Evolutionary conservation across 2,113 vertebrate species (phyloP).

Genomic region (Periophthalmodon schlosseri): DNA sequence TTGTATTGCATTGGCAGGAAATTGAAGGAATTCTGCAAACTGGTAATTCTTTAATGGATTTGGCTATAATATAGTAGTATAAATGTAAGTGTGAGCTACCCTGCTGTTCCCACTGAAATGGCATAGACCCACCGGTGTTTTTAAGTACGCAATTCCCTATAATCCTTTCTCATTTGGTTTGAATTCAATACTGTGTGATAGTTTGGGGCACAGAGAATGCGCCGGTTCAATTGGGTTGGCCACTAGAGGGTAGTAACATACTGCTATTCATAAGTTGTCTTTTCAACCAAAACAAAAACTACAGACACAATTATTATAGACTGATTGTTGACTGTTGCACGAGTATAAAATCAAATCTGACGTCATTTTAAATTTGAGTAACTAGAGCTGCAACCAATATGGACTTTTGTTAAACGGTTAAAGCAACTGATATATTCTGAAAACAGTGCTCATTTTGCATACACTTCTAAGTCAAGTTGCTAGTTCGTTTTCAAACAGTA

Average conservation of each 20-base stretch:
- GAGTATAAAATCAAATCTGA: not conserved
- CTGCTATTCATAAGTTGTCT: constrained; percentile 11
- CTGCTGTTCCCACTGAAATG: constrained; percentile 22
- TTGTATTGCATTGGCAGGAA: constrained; percentile 22
- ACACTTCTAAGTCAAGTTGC: not conserved
- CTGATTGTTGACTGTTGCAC: too few species aligned
- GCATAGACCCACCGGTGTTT: constrained; percentile 5
- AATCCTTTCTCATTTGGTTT: constrained; percentile 15
- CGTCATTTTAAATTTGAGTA: too few species aligned
- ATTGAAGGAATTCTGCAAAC: constrained; percentile 27
- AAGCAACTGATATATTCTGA: not conserved
- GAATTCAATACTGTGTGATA: not conserved
- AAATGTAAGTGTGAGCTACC: constrained; percentile 19
- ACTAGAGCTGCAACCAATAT: too few species aligned
- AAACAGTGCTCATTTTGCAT: not conserved
- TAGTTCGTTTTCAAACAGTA: constrained; percentile 19
- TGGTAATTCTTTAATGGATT: constrained; percentile 36
- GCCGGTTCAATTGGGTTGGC: not conserved
- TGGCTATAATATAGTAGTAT: constrained; percentile 12
- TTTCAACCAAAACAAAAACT: not conserved
- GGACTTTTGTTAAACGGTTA: too few species aligned
- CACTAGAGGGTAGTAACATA: constrained; percentile 61
- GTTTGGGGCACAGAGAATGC: not conserved
- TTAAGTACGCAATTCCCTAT: constrained; percentile 15
- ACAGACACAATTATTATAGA: not conserved